These are phyloP conservation scores for Botia almorhae DNA, from an alignment of 2,797 vertebrate species.

Conservation along the genomic window DNA sequence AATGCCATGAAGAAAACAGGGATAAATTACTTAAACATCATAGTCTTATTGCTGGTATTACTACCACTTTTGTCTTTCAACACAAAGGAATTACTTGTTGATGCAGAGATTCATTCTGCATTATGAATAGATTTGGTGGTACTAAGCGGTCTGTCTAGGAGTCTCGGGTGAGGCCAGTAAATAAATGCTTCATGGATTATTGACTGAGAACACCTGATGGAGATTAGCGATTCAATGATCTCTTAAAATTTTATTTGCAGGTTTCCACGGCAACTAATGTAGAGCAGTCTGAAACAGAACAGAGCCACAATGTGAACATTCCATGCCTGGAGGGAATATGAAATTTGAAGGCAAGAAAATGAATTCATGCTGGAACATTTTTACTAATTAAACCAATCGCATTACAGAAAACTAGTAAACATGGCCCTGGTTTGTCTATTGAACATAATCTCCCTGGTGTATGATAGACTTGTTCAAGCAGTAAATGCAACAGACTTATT, in stretches of 20 bases:
- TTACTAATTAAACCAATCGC: slow-evolving; percentile 62
- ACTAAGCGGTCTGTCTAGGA: background rate
- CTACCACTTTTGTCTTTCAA: background rate
- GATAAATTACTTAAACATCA: no score
- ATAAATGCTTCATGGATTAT: slow-evolving; percentile 60
- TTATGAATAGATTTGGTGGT: slow-evolving; percentile 1
- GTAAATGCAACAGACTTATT: slow-evolving; percentile 12
- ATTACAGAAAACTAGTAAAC: slow-evolving; percentile 58
- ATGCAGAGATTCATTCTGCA: background rate
- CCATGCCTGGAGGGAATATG: slow-evolving; percentile 69
- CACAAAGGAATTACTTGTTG: background rate
- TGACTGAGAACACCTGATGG: slow-evolving; percentile 67
- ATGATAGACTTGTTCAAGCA: slow-evolving; percentile 24
- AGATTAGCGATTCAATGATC: slow-evolving; percentile 67
- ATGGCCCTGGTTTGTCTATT: slow-evolving; percentile 32
- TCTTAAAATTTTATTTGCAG: slow-evolving; percentile 72
- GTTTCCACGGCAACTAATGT: slow-evolving; percentile 78
- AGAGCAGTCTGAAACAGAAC: slow-evolving; percentile 68
- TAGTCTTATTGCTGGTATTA: background rate
- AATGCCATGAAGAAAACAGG: background rate
- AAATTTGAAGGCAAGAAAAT: slow-evolving; percentile 63
- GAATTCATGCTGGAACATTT: slow-evolving; percentile 64
- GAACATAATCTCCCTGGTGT: slow-evolving; percentile 39
- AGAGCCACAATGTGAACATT: slow-evolving; percentile 70
- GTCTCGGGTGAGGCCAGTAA: slow-evolving; percentile 56